Conservation (phyloP, 2,113 vertebrate species). For the Muntiacus reevesi region DNA sequence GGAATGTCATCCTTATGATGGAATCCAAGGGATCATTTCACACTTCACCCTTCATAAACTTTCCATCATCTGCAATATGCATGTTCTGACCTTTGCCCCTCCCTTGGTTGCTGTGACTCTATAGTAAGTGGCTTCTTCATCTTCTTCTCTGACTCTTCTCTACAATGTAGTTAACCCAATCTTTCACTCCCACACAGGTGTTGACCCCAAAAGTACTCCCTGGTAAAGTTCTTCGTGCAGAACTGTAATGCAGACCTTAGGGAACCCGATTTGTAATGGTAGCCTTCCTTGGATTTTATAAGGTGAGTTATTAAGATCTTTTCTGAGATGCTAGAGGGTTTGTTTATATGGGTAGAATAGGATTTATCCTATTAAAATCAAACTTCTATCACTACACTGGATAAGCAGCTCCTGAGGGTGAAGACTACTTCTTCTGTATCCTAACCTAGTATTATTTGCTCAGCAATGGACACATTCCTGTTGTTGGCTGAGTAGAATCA, state of each 20-base stretch:
- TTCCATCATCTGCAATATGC: not conserved
- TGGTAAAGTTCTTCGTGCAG: not conserved
- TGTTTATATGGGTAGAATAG: not conserved
- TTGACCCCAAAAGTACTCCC: not conserved
- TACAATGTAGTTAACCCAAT: not conserved
- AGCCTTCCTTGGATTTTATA: not conserved
- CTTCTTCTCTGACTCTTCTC: not conserved
- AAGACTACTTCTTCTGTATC: not conserved
- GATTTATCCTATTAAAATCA: not conserved
- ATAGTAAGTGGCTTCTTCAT: not conserved
- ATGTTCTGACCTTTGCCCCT: not conserved
- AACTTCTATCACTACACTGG: not conserved
- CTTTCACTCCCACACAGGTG: not conserved
- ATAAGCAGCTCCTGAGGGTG: not conserved
- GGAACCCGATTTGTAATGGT: not conserved
- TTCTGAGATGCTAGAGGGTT: not conserved
- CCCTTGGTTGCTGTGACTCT: not conserved
- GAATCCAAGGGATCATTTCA: not conserved
- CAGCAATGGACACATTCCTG: not conserved
- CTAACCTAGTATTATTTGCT: not conserved
- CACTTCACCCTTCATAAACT: not conserved
- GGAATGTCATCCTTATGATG: not conserved
- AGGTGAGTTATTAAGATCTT: not conserved
- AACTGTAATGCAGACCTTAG: not conserved
- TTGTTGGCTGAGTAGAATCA: not conserved